Percentiles rank a stretch among this genome's conserved stretches.
These are phyloP conservation scores for Gallinago jamesoni DNA, from an alignment of 2,113 vertebrate species.

Conservation along the genomic window DNA sequence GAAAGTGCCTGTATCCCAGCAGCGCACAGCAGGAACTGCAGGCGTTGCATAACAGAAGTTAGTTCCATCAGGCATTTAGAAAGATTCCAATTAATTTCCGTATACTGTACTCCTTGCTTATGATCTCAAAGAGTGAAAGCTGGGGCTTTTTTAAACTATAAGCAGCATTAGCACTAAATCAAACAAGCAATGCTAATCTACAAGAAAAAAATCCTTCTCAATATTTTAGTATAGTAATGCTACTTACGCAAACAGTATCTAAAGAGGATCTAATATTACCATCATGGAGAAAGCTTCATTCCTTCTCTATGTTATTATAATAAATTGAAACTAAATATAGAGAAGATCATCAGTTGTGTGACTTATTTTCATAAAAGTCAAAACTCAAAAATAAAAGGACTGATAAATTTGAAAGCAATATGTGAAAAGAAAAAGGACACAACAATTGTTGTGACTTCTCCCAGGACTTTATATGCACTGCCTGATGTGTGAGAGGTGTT, in stretches of 20 bases:
- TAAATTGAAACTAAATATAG: not conserved
- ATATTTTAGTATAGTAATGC: not conserved
- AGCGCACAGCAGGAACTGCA: slow-evolving; percentile 3
- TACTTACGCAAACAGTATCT: not conserved
- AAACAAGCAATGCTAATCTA: slow-evolving; percentile 35
- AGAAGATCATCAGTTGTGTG: not conserved
- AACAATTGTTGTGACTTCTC: not conserved
- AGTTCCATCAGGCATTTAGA: not conserved
- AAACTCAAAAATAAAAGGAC: not conserved
- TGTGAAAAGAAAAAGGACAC: not conserved
- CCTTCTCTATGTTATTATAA: not conserved
- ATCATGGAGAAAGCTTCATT: not conserved
- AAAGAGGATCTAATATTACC: not conserved
- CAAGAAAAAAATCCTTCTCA: slow-evolving; percentile 7
- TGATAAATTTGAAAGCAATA: not conserved
- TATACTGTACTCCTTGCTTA: not conserved
- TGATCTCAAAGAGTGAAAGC: slow-evolving; percentile 2
- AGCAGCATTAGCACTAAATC: slow-evolving; percentile 13
- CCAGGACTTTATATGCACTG: not conserved
- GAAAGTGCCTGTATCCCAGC: not conserved
- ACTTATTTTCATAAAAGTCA: not conserved
- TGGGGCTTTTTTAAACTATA: not conserved
- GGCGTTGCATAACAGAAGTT: not conserved
- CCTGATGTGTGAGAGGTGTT: not conserved
- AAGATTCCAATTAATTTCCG: slow-evolving; percentile 8